A percentile compares a stretch with the other conserved stretches of the same genome.
Evolutionary conservation across 2,888 invertebrate genomes (phyloP).

Genomic region (Synergus laeviventris): DNA sequence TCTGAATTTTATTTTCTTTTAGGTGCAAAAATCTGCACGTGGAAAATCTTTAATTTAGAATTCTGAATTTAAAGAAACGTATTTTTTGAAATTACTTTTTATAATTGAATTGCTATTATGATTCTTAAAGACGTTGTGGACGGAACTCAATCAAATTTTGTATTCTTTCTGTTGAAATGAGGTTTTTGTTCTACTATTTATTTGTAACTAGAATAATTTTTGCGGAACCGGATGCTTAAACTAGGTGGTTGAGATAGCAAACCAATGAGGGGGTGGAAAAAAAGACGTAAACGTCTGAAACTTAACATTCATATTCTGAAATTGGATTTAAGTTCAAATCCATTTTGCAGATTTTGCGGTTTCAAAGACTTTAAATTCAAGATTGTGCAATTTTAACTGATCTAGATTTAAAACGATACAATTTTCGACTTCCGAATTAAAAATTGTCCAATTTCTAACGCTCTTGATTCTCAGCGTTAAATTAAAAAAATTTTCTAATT

Average conservation of each 20-base stretch:
- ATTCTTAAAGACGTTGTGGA: not conserved
- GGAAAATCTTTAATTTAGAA: not conserved
- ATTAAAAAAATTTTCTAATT: not conserved
- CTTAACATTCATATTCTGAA: not conserved
- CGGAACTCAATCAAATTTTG: not conserved
- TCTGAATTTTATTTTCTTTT: not conserved
- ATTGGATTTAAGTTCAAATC: not conserved
- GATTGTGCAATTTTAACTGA: too few relatives aligned
- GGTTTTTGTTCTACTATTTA: not conserved
- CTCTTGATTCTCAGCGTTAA: too few relatives aligned
- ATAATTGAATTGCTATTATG: not conserved
- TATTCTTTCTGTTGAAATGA: not conserved
- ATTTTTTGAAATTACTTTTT: not conserved
- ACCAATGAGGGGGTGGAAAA: not conserved
- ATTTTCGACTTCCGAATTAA: not conserved
- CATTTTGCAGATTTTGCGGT: not conserved
- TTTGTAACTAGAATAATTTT: not conserved
- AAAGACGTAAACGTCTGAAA: not conserved
- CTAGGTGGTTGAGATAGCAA: not conserved
- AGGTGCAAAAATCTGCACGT: not conserved
- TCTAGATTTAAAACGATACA: not conserved
- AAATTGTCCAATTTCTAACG: too few relatives aligned
- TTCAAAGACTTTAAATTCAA: not conserved
- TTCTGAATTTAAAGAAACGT: not conserved
- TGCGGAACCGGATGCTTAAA: not conserved